Percentiles rank a stretch among this genome's conserved stretches.
Conservation (phyloP, 1,140 invertebrate genomes). For the Drosophila trapezifrons region DNA sequence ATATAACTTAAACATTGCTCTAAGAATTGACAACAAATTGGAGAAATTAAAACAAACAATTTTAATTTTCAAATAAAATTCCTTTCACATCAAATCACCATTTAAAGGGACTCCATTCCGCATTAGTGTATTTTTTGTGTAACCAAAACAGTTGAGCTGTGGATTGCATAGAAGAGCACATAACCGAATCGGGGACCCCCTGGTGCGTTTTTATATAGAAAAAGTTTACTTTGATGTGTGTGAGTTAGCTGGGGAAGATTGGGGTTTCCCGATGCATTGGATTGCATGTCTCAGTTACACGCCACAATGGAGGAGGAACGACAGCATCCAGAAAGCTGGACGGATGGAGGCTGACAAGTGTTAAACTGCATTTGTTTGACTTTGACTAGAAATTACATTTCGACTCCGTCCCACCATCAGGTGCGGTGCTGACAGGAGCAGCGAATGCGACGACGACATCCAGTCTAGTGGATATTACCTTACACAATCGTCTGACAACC, state of each 20-base stretch:
- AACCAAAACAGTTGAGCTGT: slow-evolving; percentile 41
- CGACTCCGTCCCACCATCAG: slow-evolving; percentile 60
- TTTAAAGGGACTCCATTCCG: not conserved
- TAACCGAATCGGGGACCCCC: slow-evolving; percentile 63
- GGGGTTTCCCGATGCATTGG: slow-evolving; percentile 50
- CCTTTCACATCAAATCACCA: too few species aligned
- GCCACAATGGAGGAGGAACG: slow-evolving; percentile 42
- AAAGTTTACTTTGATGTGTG: slow-evolving; percentile 77
- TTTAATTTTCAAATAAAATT: not conserved
- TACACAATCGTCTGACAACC: slow-evolving; percentile 63
- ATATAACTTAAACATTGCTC: too few species aligned
- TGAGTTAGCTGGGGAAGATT: slow-evolving; percentile 24
- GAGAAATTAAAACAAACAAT: too few species aligned
- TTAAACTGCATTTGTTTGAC: slow-evolving; percentile 77
- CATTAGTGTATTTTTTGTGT: slow-evolving; percentile 20
- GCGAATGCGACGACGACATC: slow-evolving; percentile 21
- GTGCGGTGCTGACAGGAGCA: slow-evolving; percentile 54
- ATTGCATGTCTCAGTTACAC: slow-evolving; percentile 75
- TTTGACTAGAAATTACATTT: slow-evolving; percentile 74
- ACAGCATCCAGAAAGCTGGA: not conserved
- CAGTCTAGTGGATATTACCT: slow-evolving; percentile 52
- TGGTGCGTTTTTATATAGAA: slow-evolving; percentile 80
- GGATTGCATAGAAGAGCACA: slow-evolving; percentile 47
- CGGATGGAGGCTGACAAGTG: slow-evolving; percentile 49
- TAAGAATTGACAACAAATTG: too few species aligned